These are phyloP conservation scores for Scaptomyza graminum DNA, from an alignment of 1,140 invertebrate genomes.

Conservation along the genomic window DNA sequence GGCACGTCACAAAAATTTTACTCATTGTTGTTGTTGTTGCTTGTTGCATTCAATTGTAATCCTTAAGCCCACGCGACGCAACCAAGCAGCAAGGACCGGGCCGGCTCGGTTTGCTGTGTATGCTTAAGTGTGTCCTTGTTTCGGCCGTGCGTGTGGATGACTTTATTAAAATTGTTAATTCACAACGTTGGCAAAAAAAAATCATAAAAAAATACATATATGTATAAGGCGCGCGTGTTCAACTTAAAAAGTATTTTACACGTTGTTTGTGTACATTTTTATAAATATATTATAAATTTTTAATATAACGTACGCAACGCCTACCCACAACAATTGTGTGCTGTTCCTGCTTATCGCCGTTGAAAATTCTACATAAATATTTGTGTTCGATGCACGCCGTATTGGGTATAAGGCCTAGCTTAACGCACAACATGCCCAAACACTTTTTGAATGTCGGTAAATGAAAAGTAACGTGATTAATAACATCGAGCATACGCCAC, in stretches of 20 bases:
- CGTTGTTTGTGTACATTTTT: constrained; percentile 66
- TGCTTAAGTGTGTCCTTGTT: constrained; percentile 22
- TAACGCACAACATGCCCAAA: constrained; percentile 28
- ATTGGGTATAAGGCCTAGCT: constrained; percentile 65
- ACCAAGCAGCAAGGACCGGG: constrained; percentile 20
- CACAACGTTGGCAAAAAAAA: constrained; percentile 27
- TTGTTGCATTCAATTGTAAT: constrained; percentile 34
- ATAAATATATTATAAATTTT: constrained; percentile 47
- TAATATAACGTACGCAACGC: constrained; percentile 15
- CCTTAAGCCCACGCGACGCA: constrained; percentile 29
- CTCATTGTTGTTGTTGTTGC: constrained; percentile 4
- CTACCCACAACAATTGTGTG: constrained; percentile 35
- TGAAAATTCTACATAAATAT: constrained; percentile 39
- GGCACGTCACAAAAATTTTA: constrained; percentile 1
- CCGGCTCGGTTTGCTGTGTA: constrained; percentile 19
- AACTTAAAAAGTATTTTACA: constrained; percentile 53
- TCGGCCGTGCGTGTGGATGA: constrained; percentile 72
- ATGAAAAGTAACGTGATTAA: constrained; percentile 19
- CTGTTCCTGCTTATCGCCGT: constrained; percentile 52
- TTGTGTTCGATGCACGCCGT: constrained; percentile 34
- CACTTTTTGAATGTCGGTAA: constrained; percentile 5
- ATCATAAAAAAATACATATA: constrained; percentile 29
- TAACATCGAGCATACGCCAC: constrained; percentile 54
- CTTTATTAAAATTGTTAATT: constrained; percentile 78
- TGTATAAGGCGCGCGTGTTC: constrained; percentile 49